These are phyloP conservation scores for Corythornis cristatus DNA, from an alignment of 2,113 vertebrate species.

Conservation along the genomic window DNA sequence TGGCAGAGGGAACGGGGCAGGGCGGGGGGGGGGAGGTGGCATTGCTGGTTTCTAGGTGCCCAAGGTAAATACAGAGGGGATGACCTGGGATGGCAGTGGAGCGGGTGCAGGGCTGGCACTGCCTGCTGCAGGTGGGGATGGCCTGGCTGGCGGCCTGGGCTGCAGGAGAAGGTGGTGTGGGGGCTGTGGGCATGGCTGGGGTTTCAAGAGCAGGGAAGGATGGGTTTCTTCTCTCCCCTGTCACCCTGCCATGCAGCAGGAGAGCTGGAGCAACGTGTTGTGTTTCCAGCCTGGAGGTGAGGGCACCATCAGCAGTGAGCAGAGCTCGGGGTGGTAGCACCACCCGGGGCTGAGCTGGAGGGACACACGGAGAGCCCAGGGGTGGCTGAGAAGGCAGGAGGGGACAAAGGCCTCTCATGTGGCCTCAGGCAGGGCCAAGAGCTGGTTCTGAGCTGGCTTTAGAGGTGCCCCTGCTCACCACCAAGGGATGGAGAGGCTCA, in stretches of 20 bases:
- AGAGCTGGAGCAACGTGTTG: not conserved
- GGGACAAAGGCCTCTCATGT: not conserved
- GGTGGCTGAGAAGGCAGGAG: not conserved
- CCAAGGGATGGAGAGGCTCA: not conserved
- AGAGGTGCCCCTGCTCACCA: not conserved
- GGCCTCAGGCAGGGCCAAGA: not conserved
- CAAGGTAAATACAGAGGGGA: not conserved
- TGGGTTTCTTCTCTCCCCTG: not conserved
- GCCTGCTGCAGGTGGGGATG: not conserved
- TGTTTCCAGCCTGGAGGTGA: not conserved
- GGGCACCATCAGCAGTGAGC: not conserved
- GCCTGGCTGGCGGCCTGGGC: not conserved
- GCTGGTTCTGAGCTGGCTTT: not conserved
- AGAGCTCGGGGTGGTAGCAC: not conserved
- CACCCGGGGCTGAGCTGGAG: not conserved
- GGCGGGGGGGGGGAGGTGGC: not conserved
- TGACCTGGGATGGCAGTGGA: not conserved
- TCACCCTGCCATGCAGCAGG: not conserved
- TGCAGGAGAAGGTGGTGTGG: not conserved
- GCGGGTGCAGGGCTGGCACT: not conserved
- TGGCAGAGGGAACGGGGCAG: not conserved
- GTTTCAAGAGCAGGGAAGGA: not conserved
- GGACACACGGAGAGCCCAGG: fast-evolving
- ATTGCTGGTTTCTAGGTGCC: not conserved
- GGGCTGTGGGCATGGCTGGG: not conserved